Evolutionary conservation across 2,888 invertebrate genomes (phyloP).

Genomic region (Platynereis dumerilii): DNA sequence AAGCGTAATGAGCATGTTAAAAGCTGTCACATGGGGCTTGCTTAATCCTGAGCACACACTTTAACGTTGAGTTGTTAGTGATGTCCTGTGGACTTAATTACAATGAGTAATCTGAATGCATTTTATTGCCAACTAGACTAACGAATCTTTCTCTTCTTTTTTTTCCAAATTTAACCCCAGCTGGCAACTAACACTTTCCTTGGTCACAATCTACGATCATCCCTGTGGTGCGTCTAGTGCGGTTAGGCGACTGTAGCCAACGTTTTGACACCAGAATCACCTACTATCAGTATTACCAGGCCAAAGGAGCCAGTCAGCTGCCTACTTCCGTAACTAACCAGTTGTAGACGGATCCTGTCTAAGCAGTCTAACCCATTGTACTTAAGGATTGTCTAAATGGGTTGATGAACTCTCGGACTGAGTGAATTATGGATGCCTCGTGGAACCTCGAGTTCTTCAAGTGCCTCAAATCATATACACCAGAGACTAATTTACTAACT

Average conservation of each 20-base stretch:
- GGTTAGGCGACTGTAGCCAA: slow-evolving; percentile 27
- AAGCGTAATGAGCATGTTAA: too few relatives aligned
- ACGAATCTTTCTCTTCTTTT: slow-evolving; percentile 30
- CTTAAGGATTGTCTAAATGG: slow-evolving; percentile 26
- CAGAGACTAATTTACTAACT: slow-evolving; percentile 8
- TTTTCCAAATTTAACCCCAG: slow-evolving; percentile 30
- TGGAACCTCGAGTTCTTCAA: too few relatives aligned
- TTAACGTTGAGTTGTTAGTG: slow-evolving; percentile 27
- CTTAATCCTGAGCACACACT: slow-evolving; percentile 15
- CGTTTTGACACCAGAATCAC: slow-evolving; percentile 21
- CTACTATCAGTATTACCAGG: slow-evolving; percentile 26
- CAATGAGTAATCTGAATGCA: slow-evolving; percentile 26
- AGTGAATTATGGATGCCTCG: not conserved
- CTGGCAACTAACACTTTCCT: slow-evolving; percentile 31
- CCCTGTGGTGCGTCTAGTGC: slow-evolving; percentile 16
- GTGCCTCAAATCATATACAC: slow-evolving; percentile 6
- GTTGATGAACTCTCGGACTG: slow-evolving; percentile 7
- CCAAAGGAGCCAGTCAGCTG: slow-evolving; percentile 21
- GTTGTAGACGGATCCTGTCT: slow-evolving; percentile 21
- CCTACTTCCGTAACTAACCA: slow-evolving; percentile 11
- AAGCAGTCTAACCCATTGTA: not conserved
- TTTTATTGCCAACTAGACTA: slow-evolving; percentile 31
- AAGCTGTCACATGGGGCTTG: too few relatives aligned
- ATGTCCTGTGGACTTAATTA: slow-evolving; percentile 18
- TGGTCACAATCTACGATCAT: slow-evolving; percentile 20